A percentile compares a stretch with the other conserved stretches of the same genome.
Conservation (phyloP, 2,113 vertebrate genomes). For the Chaetops frenatus region DNA sequence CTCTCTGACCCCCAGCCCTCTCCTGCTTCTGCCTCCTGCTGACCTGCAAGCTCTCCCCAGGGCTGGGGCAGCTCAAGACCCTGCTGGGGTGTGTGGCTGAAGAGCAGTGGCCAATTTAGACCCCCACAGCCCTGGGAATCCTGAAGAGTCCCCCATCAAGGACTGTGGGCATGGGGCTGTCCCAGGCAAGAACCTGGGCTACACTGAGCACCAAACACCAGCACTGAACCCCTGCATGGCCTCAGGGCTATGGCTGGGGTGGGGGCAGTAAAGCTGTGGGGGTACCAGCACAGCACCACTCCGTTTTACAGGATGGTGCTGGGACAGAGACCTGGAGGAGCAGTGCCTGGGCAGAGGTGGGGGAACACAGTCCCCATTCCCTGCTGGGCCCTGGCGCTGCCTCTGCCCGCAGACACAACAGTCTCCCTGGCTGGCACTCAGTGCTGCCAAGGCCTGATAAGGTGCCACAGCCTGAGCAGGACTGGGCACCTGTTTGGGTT, state of each 20-base stretch:
- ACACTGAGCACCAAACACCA: background rate
- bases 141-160: background rate
- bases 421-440: background rate
- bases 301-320: background rate
- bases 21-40: background rate
- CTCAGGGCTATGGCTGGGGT: background rate
- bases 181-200: background rate
- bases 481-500: constrained; percentile 44
- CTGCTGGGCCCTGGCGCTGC: background rate
- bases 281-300: background rate
- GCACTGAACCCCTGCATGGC: background rate
- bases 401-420: constrained; percentile 10
- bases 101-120: background rate
- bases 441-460: background rate
- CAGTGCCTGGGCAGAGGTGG: background rate
- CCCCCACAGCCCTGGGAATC: fast-evolving
- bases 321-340: background rate
- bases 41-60: background rate
- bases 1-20: background rate
- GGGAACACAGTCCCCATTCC: background rate
- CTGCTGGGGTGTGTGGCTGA: background rate
- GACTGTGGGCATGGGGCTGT: background rate
- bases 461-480: background rate
- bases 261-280: background rate
- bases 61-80: background rate